Evolutionary conservation across 2,113 vertebrate species (phyloP).

Genomic region (Noturus placidus): DNA sequence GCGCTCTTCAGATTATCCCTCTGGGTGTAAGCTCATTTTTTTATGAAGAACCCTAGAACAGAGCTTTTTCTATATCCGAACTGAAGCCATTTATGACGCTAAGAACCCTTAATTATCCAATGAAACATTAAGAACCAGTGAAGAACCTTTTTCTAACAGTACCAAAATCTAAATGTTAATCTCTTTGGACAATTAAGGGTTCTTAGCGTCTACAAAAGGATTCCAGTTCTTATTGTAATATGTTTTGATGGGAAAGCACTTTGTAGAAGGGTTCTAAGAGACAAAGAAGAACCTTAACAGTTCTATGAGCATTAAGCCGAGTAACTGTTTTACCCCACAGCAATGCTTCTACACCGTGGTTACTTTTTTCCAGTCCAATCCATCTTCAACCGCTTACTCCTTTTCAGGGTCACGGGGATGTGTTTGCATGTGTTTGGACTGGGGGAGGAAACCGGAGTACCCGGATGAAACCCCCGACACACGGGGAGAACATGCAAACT

Average conservation of each 20-base stretch:
- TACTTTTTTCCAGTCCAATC: no score
- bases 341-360: no score
- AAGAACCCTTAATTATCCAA: neutral
- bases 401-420: no score
- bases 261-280: neutral
- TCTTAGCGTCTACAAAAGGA: neutral
- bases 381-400: no score
- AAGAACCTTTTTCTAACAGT: neutral
- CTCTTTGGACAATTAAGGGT: neutral
- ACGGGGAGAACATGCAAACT: no score
- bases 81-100: neutral
- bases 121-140: neutral
- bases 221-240: neutral
- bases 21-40: neutral
- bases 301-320: neutral
- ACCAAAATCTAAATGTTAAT: neutral
- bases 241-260: neutral
- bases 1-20: neutral
- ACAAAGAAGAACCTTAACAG: neutral
- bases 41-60: neutral
- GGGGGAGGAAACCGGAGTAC: no score
- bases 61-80: neutral
- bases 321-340: no score
- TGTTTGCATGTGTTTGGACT: no score
- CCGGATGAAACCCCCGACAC: no score